Percentiles rank a stretch among this genome's conserved stretches.
Conservation (phyloP, 2,113 vertebrate genomes). For the Chascanopsetta lugubris region DNA sequence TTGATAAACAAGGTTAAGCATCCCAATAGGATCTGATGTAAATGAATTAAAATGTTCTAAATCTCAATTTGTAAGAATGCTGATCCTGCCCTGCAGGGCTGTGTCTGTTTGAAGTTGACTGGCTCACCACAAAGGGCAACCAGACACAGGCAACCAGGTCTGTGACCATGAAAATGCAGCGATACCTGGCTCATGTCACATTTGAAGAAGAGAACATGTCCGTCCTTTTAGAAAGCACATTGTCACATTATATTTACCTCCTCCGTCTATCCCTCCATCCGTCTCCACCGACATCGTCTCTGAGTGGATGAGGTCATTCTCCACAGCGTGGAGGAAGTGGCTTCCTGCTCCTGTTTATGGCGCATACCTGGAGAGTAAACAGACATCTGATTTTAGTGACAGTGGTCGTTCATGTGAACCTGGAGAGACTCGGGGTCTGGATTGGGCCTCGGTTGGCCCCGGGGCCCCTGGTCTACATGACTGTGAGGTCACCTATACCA, state of each 20-base stretch:
- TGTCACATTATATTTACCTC: conserved; percentile 70
- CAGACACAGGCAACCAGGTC: background rate
- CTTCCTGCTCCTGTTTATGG: conserved; percentile 32
- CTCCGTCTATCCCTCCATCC: conserved; percentile 27
- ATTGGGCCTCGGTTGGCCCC: no score
- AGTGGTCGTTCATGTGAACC: background rate
- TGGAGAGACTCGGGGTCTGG: background rate
- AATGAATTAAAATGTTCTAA: conserved; percentile 24
- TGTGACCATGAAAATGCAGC: background rate
- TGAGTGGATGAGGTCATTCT: conserved; percentile 58
- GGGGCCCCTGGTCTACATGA: no score
- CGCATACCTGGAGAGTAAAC: conserved; percentile 44
- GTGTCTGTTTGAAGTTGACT: conserved; percentile 9
- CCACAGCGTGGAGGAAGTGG: background rate
- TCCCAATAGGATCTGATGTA: conserved; percentile 14
- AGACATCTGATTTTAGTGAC: conserved; percentile 28
- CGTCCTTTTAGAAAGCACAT: conserved; percentile 58
- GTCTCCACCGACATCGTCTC: conserved; percentile 30
- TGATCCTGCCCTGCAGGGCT: conserved; percentile 7
- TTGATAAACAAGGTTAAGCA: conserved; percentile 6
- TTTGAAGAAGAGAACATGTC: conserved; percentile 11
- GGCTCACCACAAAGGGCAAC: background rate
- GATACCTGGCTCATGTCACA: background rate
- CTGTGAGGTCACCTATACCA: background rate
- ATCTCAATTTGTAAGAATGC: conserved; percentile 28